phyloP scores from a whole-genome alignment of 2,113 vertebrate genomes.

The Struthio camelus region DNA sequence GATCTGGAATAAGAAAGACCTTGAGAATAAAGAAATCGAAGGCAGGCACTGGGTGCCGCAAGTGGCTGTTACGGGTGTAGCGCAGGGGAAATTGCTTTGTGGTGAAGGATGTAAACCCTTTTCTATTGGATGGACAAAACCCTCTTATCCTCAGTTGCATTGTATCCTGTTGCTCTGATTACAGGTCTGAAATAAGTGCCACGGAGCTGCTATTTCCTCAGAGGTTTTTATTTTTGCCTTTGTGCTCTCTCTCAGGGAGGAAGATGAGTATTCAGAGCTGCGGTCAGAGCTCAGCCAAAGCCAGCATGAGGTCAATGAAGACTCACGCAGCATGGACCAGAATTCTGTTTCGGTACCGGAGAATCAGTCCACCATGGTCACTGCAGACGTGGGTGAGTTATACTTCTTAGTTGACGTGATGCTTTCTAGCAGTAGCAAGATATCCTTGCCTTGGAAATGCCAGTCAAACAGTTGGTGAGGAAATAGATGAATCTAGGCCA shows the following conservation, averaged over 20 bases:
- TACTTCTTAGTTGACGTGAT: background rate
- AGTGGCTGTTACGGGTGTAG: fast-evolving
- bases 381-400: slow-evolving; percentile 85
- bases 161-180: background rate
- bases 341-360: slow-evolving; percentile 85
- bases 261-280: slow-evolving; percentile 87
- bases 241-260: slow-evolving; percentile 77
- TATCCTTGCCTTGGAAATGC: background rate
- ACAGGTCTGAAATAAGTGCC: background rate
- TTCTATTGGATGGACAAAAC: background rate
- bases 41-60: background rate
- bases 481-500: background rate
- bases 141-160: background rate
- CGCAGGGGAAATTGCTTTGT: background rate
- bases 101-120: background rate
- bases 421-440: background rate
- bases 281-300: slow-evolving; percentile 87
- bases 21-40: background rate
- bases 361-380: slow-evolving; percentile 87
- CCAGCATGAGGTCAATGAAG: slow-evolving; percentile 85
- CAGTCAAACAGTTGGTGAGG: background rate
- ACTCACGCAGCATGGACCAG: slow-evolving; percentile 83
- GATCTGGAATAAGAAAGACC: background rate
- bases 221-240: background rate
- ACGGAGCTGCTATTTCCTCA: fast-evolving